Base-by-base conservation (phyloP, 2,888 invertebrate species). In the Cancer borealis region DNA sequence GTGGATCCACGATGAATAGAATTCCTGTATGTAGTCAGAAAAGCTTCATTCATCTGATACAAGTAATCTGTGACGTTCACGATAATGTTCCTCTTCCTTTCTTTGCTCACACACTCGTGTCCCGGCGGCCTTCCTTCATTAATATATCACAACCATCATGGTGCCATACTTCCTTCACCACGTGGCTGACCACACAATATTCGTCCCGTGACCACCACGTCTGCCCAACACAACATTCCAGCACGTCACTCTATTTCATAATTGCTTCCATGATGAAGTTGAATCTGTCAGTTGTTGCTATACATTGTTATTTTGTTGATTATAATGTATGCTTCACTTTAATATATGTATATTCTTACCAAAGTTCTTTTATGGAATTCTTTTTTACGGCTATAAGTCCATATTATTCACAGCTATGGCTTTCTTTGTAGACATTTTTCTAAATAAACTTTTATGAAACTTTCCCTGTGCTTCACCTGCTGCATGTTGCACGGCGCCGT, bases 301-400 rank as follows among this genome's bases (percentile, higher is more conserved):
- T 79, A 79, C 73, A 79, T 39, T 84, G 84, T 84, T n/a, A 84
- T 84, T 39, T 84, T 84, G 39, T 84, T 84, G 39, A 14, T 39
- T 39, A 84, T 84, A 39, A 84, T 39, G 39, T 39, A 17, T 84
- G 84, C n/a, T 30, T 84, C 39, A 30, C 30, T 14, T 54, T n/a
- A 6, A 26, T 73, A 21, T 73, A 73, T 73, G 2, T 26, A n/a
- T 73, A 39, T 73, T 26, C n/a, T 26, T 73, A 26, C 73, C 73
- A 73, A 73, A 73, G 73, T 26, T 73, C 8, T 73, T 21, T 73
- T 10, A 73, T 73, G 10, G 73, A 73, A 73, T 6, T 73, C 26
- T 73, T 73, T 39, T 73, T 26, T 26, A 73, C 26, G 30, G 39
- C 3, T 84, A 30, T 39, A 10, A 84, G 39, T 30, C 12, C n/a